phyloP scores from a whole-genome alignment of 2,888 invertebrate species.

The Drosophila demipolita region DNA sequence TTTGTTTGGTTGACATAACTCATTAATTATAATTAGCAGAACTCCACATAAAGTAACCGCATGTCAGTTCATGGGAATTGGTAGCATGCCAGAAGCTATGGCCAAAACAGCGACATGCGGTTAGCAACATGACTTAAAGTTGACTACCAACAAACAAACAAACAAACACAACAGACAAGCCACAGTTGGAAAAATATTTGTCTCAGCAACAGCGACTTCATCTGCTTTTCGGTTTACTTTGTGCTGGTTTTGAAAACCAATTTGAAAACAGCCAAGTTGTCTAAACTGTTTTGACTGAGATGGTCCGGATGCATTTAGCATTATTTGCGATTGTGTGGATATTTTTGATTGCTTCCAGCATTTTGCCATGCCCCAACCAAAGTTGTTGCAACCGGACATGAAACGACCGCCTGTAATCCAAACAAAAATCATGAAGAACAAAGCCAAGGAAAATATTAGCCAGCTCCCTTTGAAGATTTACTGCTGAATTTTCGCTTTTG shows the following conservation, averaged over 20 bases:
- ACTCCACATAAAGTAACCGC: constrained; percentile 35
- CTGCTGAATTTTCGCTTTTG: constrained; percentile 18
- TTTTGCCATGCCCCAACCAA: background rate
- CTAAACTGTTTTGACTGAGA: constrained; percentile 18
- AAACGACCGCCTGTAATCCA: constrained; percentile 29
- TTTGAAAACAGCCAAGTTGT: constrained; percentile 31
- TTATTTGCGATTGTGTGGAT: constrained; percentile 17
- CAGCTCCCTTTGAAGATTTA: constrained; percentile 45
- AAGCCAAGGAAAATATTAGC: constrained; percentile 44
- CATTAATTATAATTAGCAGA: constrained; percentile 76
- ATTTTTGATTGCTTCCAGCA: constrained; percentile 7
- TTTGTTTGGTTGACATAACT: constrained; percentile 51
- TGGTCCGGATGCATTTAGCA: constrained; percentile 20
- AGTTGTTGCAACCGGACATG: constrained; percentile 10
- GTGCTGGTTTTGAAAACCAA: constrained; percentile 31
- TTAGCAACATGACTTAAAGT: constrained; percentile 15
- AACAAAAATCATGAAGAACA: constrained; percentile 35
- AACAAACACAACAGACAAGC: constrained; percentile 1
- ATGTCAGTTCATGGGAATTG: constrained; percentile 13
- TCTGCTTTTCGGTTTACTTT: constrained; percentile 14
- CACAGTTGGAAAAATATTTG: constrained; percentile 24
- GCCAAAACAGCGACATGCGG: constrained; percentile 28
- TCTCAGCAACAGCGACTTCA: constrained; percentile 1
- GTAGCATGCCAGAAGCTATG: background rate
- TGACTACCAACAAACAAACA: constrained; percentile 10